Evolutionary conservation across 2,113 vertebrate species (phyloP).

Genomic region (Eidolon helvum): DNA sequence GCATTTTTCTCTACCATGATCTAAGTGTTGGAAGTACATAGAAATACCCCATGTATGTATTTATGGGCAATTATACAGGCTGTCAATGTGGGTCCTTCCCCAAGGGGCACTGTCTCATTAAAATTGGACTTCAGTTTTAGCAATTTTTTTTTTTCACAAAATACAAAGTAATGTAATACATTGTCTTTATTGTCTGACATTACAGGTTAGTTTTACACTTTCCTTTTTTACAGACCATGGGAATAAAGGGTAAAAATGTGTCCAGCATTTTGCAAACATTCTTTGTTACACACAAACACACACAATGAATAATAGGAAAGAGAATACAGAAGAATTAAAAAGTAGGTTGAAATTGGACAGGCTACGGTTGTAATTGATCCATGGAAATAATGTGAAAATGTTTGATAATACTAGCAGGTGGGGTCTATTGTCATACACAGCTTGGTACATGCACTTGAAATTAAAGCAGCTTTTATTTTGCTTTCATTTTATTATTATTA

Average conservation of each 20-base stretch:
- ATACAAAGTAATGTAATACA: constrained; percentile 70
- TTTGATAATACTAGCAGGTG: background rate
- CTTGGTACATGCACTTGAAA: constrained; percentile 46
- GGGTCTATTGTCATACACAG: background rate
- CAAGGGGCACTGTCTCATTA: background rate
- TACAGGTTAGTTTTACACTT: constrained; percentile 73
- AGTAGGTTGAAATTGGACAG: constrained; percentile 49
- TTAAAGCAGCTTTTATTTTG: constrained; percentile 28
- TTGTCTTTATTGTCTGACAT: constrained; percentile 73
- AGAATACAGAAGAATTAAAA: constrained; percentile 72
- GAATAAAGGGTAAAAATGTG: constrained; percentile 65
- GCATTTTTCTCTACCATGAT: constrained; percentile 53
- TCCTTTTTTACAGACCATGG: constrained; percentile 67
- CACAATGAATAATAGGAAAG: constrained; percentile 74
- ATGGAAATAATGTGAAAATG: constrained; percentile 54
- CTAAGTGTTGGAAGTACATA: constrained; percentile 31
- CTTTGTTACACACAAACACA: constrained; percentile 76
- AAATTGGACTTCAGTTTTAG: constrained; percentile 23
- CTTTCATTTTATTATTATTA: background rate
- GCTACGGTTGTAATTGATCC: constrained; percentile 43
- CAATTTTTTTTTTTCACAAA: constrained; percentile 62
- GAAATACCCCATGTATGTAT: background rate
- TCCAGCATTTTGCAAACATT: constrained; percentile 74
- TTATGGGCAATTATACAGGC: background rate
- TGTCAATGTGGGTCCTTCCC: background rate